Conservation (phyloP, 2,797 vertebrate genomes). For the Yasuhikotakia modesta region DNA sequence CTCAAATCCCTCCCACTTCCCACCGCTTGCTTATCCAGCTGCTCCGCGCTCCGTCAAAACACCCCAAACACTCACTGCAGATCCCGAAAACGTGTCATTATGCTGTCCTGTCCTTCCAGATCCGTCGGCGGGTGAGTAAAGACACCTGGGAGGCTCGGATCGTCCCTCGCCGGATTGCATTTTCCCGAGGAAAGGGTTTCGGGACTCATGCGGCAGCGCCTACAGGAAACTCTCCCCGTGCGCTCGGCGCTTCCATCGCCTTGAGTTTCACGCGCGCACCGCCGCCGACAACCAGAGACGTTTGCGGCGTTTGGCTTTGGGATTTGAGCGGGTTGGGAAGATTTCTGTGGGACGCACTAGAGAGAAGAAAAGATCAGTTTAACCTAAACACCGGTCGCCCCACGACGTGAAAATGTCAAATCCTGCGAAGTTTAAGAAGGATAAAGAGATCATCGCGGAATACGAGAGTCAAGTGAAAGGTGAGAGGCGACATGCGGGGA, state of each 20-base stretch:
- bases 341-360: constrained; percentile 63
- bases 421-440: constrained; percentile 90
- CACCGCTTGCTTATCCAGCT: constrained; percentile 62
- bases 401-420: constrained; percentile 84
- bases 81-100: constrained; percentile 5
- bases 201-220: constrained; percentile 19
- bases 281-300: constrained; percentile 55
- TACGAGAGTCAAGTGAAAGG: constrained; percentile 99
- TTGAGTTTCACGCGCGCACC: constrained; percentile 53
- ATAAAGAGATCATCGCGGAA: constrained; percentile 97
- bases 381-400: not conserved
- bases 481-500: too few species aligned
- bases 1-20: constrained; percentile 55
- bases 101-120: not conserved
- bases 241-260: constrained; percentile 32
- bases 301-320: constrained; percentile 42
- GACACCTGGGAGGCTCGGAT: not conserved
- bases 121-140: constrained; percentile 32
- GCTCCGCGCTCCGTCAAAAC: constrained; percentile 57
- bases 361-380: not conserved
- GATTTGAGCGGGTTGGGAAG: constrained; percentile 24
- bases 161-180: not conserved
- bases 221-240: constrained; percentile 31
- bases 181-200: constrained; percentile 19
- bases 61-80: constrained; percentile 21